Base-by-base conservation (phyloP, 1,140 invertebrate species). In the Nomia melanderi region DNA sequence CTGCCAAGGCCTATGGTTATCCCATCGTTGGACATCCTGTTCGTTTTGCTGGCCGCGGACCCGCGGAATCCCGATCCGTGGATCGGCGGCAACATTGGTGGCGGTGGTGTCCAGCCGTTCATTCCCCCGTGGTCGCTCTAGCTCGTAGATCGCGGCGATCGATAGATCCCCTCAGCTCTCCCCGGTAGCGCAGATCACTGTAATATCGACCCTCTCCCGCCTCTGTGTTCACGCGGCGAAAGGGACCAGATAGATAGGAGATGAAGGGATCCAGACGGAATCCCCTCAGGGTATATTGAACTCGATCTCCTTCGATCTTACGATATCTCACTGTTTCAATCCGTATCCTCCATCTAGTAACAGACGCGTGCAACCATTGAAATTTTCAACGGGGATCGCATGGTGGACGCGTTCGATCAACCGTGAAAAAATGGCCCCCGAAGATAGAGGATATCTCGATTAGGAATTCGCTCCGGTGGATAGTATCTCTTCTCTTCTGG, bases 1-100 rank as follows among this genome's bases (percentile, higher is more conserved):
- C 81, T 86, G 84, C 81, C 84, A 85, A 83, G 80, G 81, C 78
- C 84, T 86, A 86, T 86, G 81, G 84, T 86, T 86, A 86, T 85
- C 84, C 84, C 82, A 81, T 85, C 84, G 84, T 81, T 73, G 77
- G 76, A 67, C 75, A 82, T 59, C 54, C 56, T 77, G 63, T 29
- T 78, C 67, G 33, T 77, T 81, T 81, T 41, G 59, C 41, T 39
- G 77, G 44, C 31, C 74, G 47, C 74, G 75, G 36, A 74, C 69
- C 81, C 71, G 75, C 81, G 80, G 81, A 78, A 74, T 83, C 70
- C 77, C 36, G 79, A 73, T 69, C 77, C 81, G 59, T 66, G 81
- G 78, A 79, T 79, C 81, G 82, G 29, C 81, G 76, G 79, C 63
- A n/a, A n/a, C n/a, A n/a, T n/a, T n/a, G n/a, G n/a, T n/a, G n/a